Evolutionary conservation across 2,888 invertebrate species (phyloP).

Genomic region (Lamellibrachia satsuma): DNA sequence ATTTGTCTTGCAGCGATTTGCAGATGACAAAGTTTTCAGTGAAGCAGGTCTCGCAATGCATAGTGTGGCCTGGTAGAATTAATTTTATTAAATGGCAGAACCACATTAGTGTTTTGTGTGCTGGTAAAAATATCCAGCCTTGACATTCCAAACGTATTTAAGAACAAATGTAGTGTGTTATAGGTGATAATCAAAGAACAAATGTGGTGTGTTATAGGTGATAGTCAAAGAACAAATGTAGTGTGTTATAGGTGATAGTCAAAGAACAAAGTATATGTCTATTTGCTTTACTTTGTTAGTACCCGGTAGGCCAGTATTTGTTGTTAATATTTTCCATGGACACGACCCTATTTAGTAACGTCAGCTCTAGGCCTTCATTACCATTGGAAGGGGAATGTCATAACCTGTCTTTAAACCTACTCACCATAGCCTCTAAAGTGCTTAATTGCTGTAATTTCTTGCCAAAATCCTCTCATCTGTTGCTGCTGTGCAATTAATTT

Average conservation of each 20-base stretch:
- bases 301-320: neutral
- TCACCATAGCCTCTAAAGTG: neutral
- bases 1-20: neutral
- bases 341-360: neutral
- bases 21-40: neutral
- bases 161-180: neutral
- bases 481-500: neutral
- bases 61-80: neutral
- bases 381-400: neutral
- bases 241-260: neutral
- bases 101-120: neutral
- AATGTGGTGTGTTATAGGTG: neutral
- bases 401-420: neutral
- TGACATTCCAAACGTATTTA: neutral
- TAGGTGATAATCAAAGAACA: neutral
- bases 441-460: neutral
- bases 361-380: neutral
- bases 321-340: neutral
- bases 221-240: neutral
- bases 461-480: neutral
- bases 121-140: neutral
- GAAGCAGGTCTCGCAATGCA: neutral
- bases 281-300: neutral
- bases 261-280: neutral
- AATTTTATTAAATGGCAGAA: neutral